These are phyloP conservation scores for Hemicordylus capensis DNA, from an alignment of 2,113 vertebrate species.

Conservation along the genomic window DNA sequence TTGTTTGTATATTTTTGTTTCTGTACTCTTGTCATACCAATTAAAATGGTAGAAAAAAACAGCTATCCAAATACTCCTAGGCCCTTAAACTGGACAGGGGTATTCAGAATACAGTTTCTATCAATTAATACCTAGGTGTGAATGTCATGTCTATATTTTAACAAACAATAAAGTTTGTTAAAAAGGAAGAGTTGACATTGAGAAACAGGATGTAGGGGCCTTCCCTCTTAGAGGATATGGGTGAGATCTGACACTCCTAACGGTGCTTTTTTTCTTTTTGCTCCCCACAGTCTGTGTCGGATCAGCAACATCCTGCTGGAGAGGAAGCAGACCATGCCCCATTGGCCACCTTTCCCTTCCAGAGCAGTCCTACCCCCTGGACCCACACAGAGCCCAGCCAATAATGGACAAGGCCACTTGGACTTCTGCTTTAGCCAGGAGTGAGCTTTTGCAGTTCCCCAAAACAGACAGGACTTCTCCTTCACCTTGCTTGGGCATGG, in stretches of 20 bases:
- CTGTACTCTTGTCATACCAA: too few species aligned
- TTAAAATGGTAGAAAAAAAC: too few species aligned
- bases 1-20: too few species aligned
- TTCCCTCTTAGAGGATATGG: neutral
- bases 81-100: too few species aligned
- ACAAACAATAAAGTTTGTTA: too few species aligned
- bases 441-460: constrained; percentile 26
- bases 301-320: constrained; percentile 7
- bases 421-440: constrained; percentile 15
- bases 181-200: too few species aligned
- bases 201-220: neutral
- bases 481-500: constrained; percentile 48
- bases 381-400: constrained; percentile 13
- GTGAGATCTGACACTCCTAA: too few species aligned
- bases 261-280: neutral
- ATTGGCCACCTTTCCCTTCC: neutral
- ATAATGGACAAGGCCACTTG: neutral
- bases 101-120: too few species aligned
- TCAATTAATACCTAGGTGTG: too few species aligned
- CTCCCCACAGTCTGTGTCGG: constrained; percentile 5
- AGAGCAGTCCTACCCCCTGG: constrained; percentile 34
- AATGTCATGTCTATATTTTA: too few species aligned
- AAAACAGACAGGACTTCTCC: constrained; percentile 18
- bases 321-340: neutral
- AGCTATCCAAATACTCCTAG: too few species aligned